These are phyloP conservation scores for Grapholita molesta DNA, from an alignment of 1,140 invertebrate species.

Conservation along the genomic window DNA sequence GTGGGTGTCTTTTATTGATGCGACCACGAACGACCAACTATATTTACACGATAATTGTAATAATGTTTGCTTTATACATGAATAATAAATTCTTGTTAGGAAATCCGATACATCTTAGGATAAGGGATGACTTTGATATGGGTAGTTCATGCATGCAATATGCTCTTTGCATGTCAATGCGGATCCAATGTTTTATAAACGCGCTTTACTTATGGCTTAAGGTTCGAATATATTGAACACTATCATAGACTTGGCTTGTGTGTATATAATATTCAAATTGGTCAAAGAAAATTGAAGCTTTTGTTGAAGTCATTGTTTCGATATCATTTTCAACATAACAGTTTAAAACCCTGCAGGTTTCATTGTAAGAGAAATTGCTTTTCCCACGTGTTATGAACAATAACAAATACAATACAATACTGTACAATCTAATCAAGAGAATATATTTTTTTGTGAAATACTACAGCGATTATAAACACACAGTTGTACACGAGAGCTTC, in stretches of 20 bases:
- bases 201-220: neutral
- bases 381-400: no score
- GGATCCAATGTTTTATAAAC: conserved; percentile 15
- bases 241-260: neutral
- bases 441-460: no score
- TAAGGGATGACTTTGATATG: conserved; percentile 14
- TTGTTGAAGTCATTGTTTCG: neutral
- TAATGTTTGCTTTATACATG: neutral
- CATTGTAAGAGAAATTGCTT: no score
- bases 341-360: no score
- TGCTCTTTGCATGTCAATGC: conserved; percentile 16
- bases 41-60: no score
- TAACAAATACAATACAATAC: no score
- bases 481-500: neutral
- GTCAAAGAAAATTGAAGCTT: neutral
- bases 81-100: neutral
- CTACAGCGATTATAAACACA: no score
- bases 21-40: no score
- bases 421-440: no score
- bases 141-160: conserved; percentile 13
- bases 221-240: neutral
- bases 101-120: neutral
- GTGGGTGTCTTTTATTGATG: no score
- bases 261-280: neutral
- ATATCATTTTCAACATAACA: no score